phyloP scores from a whole-genome alignment of 2,113 vertebrate genomes.

The Struthidea cinerea region DNA sequence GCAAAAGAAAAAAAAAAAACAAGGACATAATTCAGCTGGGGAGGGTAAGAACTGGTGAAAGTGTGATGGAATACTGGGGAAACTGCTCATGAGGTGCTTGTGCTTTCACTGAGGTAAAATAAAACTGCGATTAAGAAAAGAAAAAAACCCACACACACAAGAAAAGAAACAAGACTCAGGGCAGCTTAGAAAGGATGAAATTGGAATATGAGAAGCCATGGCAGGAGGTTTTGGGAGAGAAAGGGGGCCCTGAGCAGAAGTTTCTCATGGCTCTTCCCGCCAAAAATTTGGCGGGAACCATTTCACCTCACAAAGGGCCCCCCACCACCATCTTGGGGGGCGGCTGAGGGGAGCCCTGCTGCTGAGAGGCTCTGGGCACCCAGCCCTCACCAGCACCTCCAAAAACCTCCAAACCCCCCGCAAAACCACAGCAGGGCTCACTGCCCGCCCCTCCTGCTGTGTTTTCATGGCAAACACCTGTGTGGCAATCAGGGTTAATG shows the following conservation, averaged over 20 bases:
- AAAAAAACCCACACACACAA: accelerated
- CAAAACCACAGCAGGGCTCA: accelerated
- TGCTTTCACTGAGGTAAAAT: neutral
- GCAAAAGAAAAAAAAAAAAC: neutral
- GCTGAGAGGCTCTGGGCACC: accelerated
- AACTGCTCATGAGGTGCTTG: neutral
- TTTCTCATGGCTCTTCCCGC: accelerated
- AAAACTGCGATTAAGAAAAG: neutral
- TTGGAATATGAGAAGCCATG: accelerated
- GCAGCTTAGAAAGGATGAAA: neutral
- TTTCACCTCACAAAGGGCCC: neutral
- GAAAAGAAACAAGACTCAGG: neutral
- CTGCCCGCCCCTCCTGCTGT: accelerated
- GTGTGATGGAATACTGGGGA: accelerated
- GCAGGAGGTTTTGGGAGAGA: accelerated
- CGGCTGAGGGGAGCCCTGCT: neutral
- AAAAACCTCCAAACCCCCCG: neutral
- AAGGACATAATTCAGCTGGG: neutral
- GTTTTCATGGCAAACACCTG: neutral
- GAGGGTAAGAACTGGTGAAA: neutral
- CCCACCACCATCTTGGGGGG: accelerated
- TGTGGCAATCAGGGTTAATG: accelerated
- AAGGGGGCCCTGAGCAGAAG: accelerated
- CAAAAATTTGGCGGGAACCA: accelerated
- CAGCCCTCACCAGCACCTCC: neutral